Percentiles rank a stretch among this genome's conserved stretches.
Conservation (phyloP, 2,113 vertebrate genomes). For the Tragelaphus buxtoni region DNA sequence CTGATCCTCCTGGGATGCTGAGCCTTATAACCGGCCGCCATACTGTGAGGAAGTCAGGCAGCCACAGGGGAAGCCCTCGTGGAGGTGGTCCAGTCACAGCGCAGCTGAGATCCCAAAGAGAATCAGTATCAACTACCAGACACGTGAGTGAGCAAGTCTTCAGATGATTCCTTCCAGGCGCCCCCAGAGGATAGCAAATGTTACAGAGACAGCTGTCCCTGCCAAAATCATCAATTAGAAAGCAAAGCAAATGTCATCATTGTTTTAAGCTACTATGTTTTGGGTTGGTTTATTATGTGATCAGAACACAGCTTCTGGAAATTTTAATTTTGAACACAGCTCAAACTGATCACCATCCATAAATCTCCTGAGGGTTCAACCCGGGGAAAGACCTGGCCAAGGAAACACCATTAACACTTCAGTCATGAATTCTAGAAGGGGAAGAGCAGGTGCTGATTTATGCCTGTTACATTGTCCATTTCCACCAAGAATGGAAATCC, state of each 20-base stretch:
- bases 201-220: neutral
- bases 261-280: neutral
- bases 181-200: neutral
- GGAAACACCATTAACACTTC: neutral
- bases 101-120: neutral
- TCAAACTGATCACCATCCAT: neutral
- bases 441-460: too few relatives aligned
- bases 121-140: neutral
- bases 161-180: neutral
- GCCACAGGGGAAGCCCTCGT: accelerated
- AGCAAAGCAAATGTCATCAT: neutral
- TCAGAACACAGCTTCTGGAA: neutral
- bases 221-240: too few relatives aligned
- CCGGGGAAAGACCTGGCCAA: neutral
- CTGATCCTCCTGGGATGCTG: neutral
- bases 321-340: neutral
- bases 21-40: accelerated
- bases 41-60: neutral
- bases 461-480: neutral
- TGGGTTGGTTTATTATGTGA: neutral
- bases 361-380: neutral
- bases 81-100: neutral
- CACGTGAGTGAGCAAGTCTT: accelerated
- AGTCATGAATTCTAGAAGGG: too few relatives aligned
- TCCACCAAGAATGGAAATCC: neutral